Evolutionary conservation across 2,113 vertebrate species (phyloP).

Genomic region (Toxostoma redivivum): DNA sequence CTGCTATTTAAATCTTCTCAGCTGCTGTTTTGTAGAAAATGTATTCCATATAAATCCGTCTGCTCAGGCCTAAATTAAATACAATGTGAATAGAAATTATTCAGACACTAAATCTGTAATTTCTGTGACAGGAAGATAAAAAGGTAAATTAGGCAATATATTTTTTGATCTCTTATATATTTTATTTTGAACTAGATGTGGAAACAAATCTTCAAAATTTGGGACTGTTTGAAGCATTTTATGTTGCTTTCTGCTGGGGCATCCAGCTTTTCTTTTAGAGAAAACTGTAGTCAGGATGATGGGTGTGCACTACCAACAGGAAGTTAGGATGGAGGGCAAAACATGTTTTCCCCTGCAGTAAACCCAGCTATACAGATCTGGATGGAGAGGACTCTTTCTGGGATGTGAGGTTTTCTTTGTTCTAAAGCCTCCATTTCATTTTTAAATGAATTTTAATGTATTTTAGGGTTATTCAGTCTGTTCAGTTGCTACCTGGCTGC

Average conservation of each 20-base stretch:
- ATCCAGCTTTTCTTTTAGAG: neutral
- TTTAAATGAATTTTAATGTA: neutral
- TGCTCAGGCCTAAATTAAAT: neutral
- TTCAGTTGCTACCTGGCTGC: neutral
- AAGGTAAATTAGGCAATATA: neutral
- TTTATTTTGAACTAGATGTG: neutral
- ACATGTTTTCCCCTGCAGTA: neutral
- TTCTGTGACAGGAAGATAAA: neutral
- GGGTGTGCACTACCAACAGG: neutral
- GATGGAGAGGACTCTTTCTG: neutral
- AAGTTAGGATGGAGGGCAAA: neutral
- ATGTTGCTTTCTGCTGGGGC: neutral
- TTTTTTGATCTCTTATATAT: neutral
- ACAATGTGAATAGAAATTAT: neutral
- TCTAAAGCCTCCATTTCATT: neutral
- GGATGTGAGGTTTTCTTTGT: neutral
- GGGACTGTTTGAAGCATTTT: neutral
- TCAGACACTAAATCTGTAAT: neutral
- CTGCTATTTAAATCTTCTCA: conserved; percentile 40
- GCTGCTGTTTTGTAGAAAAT: neutral
- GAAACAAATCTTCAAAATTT: neutral
- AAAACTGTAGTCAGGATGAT: neutral
- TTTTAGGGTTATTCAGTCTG: neutral
- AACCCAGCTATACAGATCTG: neutral
- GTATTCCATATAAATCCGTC: neutral